Evolutionary conservation across 2,888 invertebrate genomes (phyloP).

Genomic region (Eurytoma californica): DNA sequence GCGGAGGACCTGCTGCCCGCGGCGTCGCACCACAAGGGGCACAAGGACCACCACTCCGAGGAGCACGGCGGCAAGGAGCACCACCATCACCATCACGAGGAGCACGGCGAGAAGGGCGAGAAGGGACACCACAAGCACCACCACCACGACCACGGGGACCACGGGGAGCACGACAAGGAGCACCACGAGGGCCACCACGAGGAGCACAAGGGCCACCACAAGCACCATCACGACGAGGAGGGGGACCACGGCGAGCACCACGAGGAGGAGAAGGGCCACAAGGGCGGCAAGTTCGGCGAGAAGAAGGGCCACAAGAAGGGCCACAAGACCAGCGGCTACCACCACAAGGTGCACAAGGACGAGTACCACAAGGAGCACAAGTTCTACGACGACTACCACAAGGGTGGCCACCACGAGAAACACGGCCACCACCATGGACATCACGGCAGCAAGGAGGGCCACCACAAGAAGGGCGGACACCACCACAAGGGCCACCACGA

Average conservation of each 20-base stretch:
- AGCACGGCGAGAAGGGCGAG: constrained; percentile 86
- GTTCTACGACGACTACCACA: constrained; percentile 85
- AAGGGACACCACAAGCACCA: constrained; percentile 87
- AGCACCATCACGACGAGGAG: constrained; percentile 81
- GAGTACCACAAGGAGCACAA: constrained; percentile 88
- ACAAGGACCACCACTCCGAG: constrained; percentile 77
- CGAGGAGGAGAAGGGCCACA: constrained; percentile 82
- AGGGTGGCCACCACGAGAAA: constrained; percentile 83
- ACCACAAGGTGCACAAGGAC: constrained; percentile 87
- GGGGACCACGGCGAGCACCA: constrained; percentile 81
- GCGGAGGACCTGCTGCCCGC: constrained; percentile 14
- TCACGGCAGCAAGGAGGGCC: constrained; percentile 79
- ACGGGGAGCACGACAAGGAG: constrained; percentile 79
- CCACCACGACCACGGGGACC: constrained; percentile 81
- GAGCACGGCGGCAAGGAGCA: constrained; percentile 84
- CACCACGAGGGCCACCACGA: constrained; percentile 79
- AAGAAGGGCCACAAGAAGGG: constrained; percentile 87
- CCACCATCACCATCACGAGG: constrained; percentile 82
- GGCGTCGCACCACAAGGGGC: constrained; percentile 21
- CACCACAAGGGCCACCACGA: constrained; percentile 80
- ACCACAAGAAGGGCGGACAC: constrained; percentile 81
- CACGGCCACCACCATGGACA: constrained; percentile 82
- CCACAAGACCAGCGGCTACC: constrained; percentile 86
- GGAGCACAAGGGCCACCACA: constrained; percentile 80
- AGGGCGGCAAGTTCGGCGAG: constrained; percentile 83